These are phyloP conservation scores for Lydus trimaculatus DNA, from an alignment of 2,888 invertebrate genomes.

Conservation along the genomic window DNA sequence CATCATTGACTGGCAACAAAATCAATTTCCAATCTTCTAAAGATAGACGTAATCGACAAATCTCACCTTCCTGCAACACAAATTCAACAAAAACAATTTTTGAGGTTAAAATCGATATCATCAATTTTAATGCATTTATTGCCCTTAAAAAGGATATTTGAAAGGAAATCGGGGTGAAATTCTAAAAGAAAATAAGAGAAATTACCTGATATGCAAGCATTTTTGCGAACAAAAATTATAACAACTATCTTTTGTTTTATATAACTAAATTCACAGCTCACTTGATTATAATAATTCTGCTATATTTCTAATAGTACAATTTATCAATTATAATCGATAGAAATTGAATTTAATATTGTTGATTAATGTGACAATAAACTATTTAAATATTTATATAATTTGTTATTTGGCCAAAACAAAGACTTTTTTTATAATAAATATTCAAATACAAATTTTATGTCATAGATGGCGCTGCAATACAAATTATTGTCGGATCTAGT, in stretches of 20 bases:
- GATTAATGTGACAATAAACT: background rate
- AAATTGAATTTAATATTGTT: background rate
- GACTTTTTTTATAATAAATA: background rate
- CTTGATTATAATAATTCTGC: background rate
- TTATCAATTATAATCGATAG: background rate
- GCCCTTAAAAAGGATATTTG: too few species aligned
- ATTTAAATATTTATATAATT: background rate
- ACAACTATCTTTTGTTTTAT: constrained; percentile 20
- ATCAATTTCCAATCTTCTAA: constrained; percentile 80
- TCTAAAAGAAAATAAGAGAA: background rate
- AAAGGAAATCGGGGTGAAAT: background rate
- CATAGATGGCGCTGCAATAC: background rate
- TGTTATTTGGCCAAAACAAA: background rate
- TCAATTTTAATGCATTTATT: background rate
- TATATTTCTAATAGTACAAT: background rate
- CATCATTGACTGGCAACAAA: constrained; percentile 71
- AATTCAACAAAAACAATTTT: constrained; percentile 9
- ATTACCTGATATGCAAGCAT: constrained; percentile 35
- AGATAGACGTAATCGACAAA: constrained; percentile 73
- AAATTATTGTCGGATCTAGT: too few species aligned
- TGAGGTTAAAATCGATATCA: too few species aligned
- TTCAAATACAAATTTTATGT: background rate
- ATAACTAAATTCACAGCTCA: background rate
- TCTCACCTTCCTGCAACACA: constrained; percentile 70
- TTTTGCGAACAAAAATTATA: constrained; percentile 2